Percentiles rank a stretch among this genome's conserved stretches.
Evolutionary conservation across 2,113 vertebrate genomes (phyloP).

Genomic region (Phainopepla nitens): DNA sequence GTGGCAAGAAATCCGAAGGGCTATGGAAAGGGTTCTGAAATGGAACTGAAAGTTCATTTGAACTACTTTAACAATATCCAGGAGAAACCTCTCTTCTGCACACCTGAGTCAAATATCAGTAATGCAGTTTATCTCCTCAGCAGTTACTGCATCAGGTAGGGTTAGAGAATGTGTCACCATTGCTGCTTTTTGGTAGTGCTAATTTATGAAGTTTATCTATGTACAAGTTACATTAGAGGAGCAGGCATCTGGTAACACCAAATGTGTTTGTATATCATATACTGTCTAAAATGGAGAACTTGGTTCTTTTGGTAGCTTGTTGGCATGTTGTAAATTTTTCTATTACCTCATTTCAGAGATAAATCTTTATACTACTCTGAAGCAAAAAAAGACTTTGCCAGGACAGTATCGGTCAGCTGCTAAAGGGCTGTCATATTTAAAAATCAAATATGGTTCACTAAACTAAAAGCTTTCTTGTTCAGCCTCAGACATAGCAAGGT

Average conservation of each 20-base stretch:
- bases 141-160: background rate
- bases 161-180: background rate
- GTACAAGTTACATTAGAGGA: background rate
- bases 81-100: background rate
- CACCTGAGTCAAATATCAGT: background rate
- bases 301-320: background rate
- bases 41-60: background rate
- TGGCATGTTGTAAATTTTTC: background rate
- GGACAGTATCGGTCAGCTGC: background rate
- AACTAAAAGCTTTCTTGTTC: slow-evolving; percentile 66
- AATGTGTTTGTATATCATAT: background rate
- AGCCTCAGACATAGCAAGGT: background rate
- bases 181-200: background rate
- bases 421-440: slow-evolving; percentile 19
- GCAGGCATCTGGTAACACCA: background rate
- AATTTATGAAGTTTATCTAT: background rate
- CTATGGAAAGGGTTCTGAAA: background rate
- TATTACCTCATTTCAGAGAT: background rate
- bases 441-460: slow-evolving; percentile 64
- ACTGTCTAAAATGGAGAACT: background rate
- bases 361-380: background rate
- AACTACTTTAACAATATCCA: background rate
- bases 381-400: background rate
- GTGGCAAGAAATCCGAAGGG: background rate
- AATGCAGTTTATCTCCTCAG: background rate